Evolutionary conservation across 1,140 invertebrate species (phyloP).

Genomic region (Stegodyphus dumicola): DNA sequence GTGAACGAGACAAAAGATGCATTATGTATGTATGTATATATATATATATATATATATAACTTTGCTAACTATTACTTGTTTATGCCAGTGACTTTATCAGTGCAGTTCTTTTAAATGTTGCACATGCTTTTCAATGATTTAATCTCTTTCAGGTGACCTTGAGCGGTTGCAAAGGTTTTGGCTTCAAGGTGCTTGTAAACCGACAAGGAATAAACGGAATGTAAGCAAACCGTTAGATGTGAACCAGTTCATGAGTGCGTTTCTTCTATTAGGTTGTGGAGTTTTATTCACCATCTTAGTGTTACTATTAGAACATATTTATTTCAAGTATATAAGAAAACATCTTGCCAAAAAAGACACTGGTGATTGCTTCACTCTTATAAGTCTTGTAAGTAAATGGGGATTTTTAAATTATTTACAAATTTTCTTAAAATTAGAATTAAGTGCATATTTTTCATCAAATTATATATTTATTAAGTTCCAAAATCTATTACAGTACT

Average conservation of each 20-base stretch:
- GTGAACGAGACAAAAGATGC: too few species aligned
- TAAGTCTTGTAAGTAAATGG: conserved; percentile 79
- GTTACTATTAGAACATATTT: conserved; percentile 90
- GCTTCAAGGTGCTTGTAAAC: conserved; percentile 97
- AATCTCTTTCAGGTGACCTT: conserved; percentile 78
- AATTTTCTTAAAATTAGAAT: too few species aligned
- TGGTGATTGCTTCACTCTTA: conserved; percentile 88
- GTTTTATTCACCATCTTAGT: conserved; percentile 87
- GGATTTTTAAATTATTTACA: too few species aligned
- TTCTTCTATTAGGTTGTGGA: conserved; percentile 92
- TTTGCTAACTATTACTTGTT: too few species aligned
- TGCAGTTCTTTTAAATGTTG: too few species aligned
- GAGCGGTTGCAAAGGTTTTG: conserved; percentile 94
- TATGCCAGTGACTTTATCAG: too few species aligned
- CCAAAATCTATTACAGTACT: too few species aligned
- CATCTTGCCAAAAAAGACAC: conserved; percentile 88
- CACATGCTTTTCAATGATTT: background rate
- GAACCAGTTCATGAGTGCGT: conserved; percentile 97
- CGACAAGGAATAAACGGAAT: conserved; percentile 84
- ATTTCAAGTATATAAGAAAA: conserved; percentile 89
- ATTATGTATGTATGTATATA: too few species aligned
- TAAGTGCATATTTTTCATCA: too few species aligned
- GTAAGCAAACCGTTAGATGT: conserved; percentile 87
- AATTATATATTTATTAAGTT: too few species aligned
- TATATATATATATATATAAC: too few species aligned